Evolutionary conservation across 2,797 vertebrate genomes (phyloP), one percentile per base, ranked within the genome.

Genomic region (Hoplostethus atlanticus): DNA sequence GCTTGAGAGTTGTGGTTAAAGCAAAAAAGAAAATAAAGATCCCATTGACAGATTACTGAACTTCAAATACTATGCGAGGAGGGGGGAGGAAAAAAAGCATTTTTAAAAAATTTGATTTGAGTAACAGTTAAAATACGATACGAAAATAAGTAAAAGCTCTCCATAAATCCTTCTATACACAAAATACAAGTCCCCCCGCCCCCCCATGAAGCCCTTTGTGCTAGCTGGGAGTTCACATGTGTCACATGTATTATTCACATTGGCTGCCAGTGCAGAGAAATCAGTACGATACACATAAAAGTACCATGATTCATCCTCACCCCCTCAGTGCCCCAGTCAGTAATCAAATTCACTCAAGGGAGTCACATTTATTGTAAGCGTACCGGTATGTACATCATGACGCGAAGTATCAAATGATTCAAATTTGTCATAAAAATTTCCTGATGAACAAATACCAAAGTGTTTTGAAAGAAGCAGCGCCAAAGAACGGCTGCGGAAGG

Each of bases 141-240:
- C 93, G 97, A 98, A 99, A 99, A 97, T 98, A 99, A 97, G 96
- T 97, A 96, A 97, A 98, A 97, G 96, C 96, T 98, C 96, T 97
- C 96, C 96, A 96, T 97, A 97, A 97, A 97, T 97, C 97, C 96
- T 96, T 98, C 97, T 97, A 95, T 97, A 97, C 96, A 97, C 96
- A 97, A 97, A 97, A 96, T 97, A 97, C 96, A 97, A 93, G 95
- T 94, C 95, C 94, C 89, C 94, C 92, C 92, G 91, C 47, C 51
- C 94, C 92, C 72, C 58, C 93, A 92, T 93, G 94, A 95, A 97
- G 96, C 97, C 97, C 96, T 97, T 96, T 98, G 96, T 98, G 97
- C 97, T 96, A 93, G 94, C 95, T 95, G 95, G 95, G 95, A 95
- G 94, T 77, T 76, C 76, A 93, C 79, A 65, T 70, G 65, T 87